Base-by-base conservation (phyloP, 2,888 invertebrate genomes). In the Timema podura region DNA sequence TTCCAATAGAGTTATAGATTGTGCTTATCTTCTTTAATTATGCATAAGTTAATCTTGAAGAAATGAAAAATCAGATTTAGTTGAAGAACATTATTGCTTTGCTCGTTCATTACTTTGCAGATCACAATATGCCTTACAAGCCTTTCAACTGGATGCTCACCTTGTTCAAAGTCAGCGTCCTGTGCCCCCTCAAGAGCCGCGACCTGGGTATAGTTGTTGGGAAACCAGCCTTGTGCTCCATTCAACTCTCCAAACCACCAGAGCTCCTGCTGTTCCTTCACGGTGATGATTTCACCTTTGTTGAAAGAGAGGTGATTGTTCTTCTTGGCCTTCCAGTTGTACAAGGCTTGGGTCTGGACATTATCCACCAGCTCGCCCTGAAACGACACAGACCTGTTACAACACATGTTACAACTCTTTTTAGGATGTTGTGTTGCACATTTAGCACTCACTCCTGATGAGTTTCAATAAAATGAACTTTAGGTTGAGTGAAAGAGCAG, bases 201-300 rank as follows among this genome's bases (percentile, higher is more conserved):
- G 15, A 76, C 75, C 75, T 79, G 84, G 0, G 87, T 86, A 76
- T 86, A 87, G 0, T 85, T 84, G 75, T 85, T 86, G 0, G 87
- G 87, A 77, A 88, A 87, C 87, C 87, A 88, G 30, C 88, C 88
- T 67, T 79, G 79, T 74, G 81, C 78, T 57, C 82, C 85, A 73
- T 79, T 80, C 44, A 85, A 80, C 74, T 86, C 84, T 5, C 89
- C 89, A 72, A 84, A 85, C 85, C 87, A 88, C 86, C 88, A 88
- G 79, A 85, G 84, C 69, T 86, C 87, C 81, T 87, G 81, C 77
- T 87, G 85, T 76, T 88, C 87, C 69, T 83, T 81, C 44, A 89
- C 85, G 70, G 79, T 81, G 71, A 89, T 84, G 16, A 81, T 77
- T 75, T 88, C 88, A 68, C 87, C 88, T 78, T 87, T 87, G 71